A percentile compares a stretch with the other conserved stretches of the same genome.
Evolutionary conservation across 2,797 vertebrate genomes (phyloP).

Genomic region (Prionace glauca): DNA sequence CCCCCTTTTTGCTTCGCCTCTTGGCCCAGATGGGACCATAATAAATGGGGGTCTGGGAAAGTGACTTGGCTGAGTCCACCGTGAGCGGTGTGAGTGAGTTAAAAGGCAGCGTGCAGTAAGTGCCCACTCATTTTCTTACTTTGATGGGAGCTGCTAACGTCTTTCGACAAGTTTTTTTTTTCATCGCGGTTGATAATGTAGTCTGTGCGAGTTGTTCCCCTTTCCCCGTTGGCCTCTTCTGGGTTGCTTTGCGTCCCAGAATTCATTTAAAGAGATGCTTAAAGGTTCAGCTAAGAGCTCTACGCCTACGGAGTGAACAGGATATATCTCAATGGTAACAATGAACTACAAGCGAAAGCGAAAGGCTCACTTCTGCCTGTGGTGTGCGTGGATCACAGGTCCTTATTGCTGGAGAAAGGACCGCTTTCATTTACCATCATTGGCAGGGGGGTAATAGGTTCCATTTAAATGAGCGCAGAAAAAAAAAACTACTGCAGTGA

Average conservation of each 20-base stretch:
- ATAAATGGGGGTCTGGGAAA: background rate
- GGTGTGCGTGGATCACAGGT: background rate
- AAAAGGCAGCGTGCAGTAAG: background rate
- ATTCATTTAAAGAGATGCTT: slow-evolving; percentile 3
- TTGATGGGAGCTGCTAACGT: background rate
- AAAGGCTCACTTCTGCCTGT: background rate
- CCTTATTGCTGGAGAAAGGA: background rate
- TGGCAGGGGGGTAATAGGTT: slow-evolving; percentile 23
- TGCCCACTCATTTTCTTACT: background rate
- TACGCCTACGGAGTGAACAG: background rate
- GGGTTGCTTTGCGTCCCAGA: background rate
- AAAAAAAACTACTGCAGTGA: background rate
- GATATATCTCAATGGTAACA: background rate
- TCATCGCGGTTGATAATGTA: background rate
- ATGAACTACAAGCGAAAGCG: background rate
- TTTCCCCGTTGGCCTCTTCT: background rate
- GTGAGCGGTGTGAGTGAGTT: background rate
- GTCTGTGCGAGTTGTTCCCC: background rate
- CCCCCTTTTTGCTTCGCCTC: background rate
- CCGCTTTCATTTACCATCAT: slow-evolving; percentile 5
- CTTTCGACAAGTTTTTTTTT: background rate
- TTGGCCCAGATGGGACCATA: background rate
- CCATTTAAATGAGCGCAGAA: background rate
- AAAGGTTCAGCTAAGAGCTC: background rate
- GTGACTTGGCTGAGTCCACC: no score